These are phyloP conservation scores for Eustalomyia histrio DNA, from an alignment of 2,888 invertebrate genomes.

Conservation along the genomic window DNA sequence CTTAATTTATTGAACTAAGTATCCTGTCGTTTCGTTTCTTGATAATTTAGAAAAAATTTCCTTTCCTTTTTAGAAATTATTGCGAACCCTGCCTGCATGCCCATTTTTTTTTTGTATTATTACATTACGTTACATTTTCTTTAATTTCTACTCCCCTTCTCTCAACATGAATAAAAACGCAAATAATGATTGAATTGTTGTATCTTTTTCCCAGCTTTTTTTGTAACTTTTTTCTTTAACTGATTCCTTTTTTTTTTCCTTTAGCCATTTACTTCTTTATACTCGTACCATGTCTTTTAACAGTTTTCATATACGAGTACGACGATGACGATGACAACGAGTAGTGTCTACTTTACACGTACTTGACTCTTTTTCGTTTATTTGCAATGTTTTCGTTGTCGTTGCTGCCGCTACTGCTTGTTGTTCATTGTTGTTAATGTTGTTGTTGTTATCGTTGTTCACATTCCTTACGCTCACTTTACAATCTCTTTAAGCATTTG, in stretches of 20 bases:
- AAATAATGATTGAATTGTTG: constrained; percentile 54
- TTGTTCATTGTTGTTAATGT: constrained; percentile 15
- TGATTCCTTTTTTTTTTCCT: constrained; percentile 36
- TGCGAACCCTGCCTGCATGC: constrained; percentile 16
- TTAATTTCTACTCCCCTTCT: constrained; percentile 4
- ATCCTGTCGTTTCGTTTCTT: too few species aligned
- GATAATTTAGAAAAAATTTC: too few species aligned
- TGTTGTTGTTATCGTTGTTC: constrained; percentile 37
- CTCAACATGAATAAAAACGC: background rate
- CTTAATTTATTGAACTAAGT: too few species aligned
- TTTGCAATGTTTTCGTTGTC: constrained; percentile 9
- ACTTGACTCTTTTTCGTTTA: constrained; percentile 43
- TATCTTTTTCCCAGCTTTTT: constrained; percentile 2
- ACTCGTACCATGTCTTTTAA: constrained; percentile 5
- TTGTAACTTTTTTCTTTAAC: constrained; percentile 19
- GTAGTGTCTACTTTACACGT: constrained; percentile 55
- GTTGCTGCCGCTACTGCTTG: constrained; percentile 2
- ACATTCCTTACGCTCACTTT: constrained; percentile 63
- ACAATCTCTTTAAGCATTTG: constrained; percentile 61
- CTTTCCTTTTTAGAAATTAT: too few species aligned
- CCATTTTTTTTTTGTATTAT: constrained; percentile 9
- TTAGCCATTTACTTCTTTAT: constrained; percentile 23
- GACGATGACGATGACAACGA: constrained; percentile 12
- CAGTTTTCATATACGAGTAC: constrained; percentile 5
- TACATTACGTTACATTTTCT: constrained; percentile 24